These are phyloP conservation scores for Agrochola litura DNA, from an alignment of 2,888 invertebrate genomes.

Conservation along the genomic window DNA sequence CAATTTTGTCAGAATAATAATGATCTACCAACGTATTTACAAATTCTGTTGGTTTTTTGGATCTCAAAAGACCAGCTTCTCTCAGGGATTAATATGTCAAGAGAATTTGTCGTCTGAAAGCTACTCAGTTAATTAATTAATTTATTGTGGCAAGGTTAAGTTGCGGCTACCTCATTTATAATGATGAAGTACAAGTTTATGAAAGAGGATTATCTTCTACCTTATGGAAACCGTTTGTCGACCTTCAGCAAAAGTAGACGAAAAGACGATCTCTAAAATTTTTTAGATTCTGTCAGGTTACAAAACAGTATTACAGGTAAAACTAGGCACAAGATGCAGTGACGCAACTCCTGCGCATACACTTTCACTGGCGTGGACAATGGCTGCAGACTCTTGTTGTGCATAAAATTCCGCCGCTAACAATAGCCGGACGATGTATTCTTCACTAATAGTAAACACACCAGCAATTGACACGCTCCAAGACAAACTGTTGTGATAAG, in stretches of 20 bases:
- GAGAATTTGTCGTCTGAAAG: constrained; percentile 8
- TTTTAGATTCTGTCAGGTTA: constrained; percentile 33
- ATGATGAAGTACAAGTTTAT: neutral
- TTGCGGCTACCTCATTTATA: neutral
- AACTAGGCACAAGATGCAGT: constrained; percentile 54
- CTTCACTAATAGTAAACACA: constrained; percentile 55
- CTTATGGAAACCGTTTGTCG: neutral
- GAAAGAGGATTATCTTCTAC: neutral
- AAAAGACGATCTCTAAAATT: neutral
- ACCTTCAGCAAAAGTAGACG: neutral
- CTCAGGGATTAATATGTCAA: constrained; percentile 14
- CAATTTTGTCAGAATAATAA: constrained; percentile 9
- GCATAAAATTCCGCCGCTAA: constrained; percentile 63
- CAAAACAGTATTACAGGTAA: constrained; percentile 43
- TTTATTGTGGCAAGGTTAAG: constrained; percentile 2
- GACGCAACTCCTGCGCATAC: constrained; percentile 60
- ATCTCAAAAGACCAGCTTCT: neutral
- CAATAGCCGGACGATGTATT: constrained; percentile 66
- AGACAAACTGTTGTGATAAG: constrained; percentile 52
- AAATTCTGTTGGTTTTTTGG: constrained; percentile 12
- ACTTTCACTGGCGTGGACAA: constrained; percentile 64
- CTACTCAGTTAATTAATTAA: constrained; percentile 21
- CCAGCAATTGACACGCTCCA: constrained; percentile 48
- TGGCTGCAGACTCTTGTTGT: constrained; percentile 61
- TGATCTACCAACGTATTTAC: neutral